A percentile compares a stretch with the other conserved stretches of the same genome.
Conservation (phyloP, 1,140 invertebrate genomes). For the Temnothorax curvispinosus region DNA sequence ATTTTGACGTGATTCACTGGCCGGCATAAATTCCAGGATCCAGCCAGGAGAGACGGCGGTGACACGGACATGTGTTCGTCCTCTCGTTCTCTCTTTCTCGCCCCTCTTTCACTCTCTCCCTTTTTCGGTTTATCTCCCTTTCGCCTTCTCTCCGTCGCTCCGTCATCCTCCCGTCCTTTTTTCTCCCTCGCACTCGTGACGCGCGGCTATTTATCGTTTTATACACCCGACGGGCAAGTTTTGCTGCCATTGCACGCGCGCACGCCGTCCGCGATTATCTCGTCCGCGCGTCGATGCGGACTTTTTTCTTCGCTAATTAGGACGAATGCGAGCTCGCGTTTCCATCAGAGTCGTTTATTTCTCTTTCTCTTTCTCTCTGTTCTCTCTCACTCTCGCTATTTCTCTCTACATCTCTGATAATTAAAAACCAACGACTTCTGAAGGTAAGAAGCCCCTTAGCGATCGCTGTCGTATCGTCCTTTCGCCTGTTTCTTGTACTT, state of each 20-base stretch:
- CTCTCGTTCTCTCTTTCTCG: slow-evolving; percentile 65
- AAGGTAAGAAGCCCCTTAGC: slow-evolving; percentile 47
- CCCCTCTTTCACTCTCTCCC: slow-evolving; percentile 52
- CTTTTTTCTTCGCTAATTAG: slow-evolving; percentile 65
- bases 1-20: slow-evolving; percentile 86
- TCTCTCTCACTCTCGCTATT: slow-evolving; percentile 32
- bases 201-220: slow-evolving; percentile 80
- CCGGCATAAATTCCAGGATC: slow-evolving; percentile 84
- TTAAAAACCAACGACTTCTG: slow-evolving; percentile 50
- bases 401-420: slow-evolving; percentile 1
- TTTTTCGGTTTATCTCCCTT: slow-evolving; percentile 62
- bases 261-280: slow-evolving; percentile 66
- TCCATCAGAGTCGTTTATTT: slow-evolving; percentile 54
- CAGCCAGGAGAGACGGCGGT: slow-evolving; percentile 82
- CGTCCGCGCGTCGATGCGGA: slow-evolving; percentile 72
- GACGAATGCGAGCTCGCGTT: slow-evolving; percentile 52
- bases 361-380: neutral
- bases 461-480: slow-evolving; percentile 26
- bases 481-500: slow-evolving; percentile 62
- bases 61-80: slow-evolving; percentile 84
- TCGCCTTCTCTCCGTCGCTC: neutral
- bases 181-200: slow-evolving; percentile 67
- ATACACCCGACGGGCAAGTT: slow-evolving; percentile 77
- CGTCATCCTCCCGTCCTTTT: slow-evolving; percentile 54
- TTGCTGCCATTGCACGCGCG: slow-evolving; percentile 69